Base-by-base conservation (phyloP, 1,140 invertebrate genomes). In the Drosophila kepulauana region DNA sequence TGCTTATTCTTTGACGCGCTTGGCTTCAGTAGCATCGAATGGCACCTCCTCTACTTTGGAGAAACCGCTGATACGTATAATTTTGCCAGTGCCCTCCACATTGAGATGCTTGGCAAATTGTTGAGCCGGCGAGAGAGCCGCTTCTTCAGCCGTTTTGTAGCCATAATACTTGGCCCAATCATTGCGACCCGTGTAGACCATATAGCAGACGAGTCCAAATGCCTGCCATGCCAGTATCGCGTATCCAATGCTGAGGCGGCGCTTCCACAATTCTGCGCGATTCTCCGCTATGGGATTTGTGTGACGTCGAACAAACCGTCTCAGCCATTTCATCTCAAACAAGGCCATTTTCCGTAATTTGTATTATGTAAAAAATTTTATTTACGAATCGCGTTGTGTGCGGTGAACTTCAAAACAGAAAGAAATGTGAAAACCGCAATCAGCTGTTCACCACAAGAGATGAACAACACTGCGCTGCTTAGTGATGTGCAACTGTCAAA, bases 161-260 rank as follows among this genome's bases (percentile, higher is more conserved):
- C 95, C 95, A 91, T 95, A 94, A 76, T 94, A 94, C 73, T 94
- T 93, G 4, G 95, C 95, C 95, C 94, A 95, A 88, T 95, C 94
- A 2, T 90, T 92, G 81, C 94, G 94, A 0, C 95, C 95, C 41
- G 93, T 93, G 57, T 92, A 94, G 7, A 93, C 84, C 81, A 92
- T 93, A 73, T 95, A 95, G 30, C 93, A 62, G 5, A 95, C 94
- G 20, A 95, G 79, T 8, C 94, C 95, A 79, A 96, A 94, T 0
- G 94, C 94, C 93, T 95, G 95, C 94, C 95, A 95, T 10, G 94
- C 94, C 10, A 95, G 30, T 49, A 95, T 75, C 8, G 93, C 93
- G 87, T 96, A 96, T 0, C 90, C 88, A 51, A 95, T 74, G 67
- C 95, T 95, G 1, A 96, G 81, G 20, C 94, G 93, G 1, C 93